Evolutionary conservation across 2,113 vertebrate species (phyloP), one percentile per base, ranked within the genome.

Genomic region (Speoplatyrhinus poulsoni): DNA sequence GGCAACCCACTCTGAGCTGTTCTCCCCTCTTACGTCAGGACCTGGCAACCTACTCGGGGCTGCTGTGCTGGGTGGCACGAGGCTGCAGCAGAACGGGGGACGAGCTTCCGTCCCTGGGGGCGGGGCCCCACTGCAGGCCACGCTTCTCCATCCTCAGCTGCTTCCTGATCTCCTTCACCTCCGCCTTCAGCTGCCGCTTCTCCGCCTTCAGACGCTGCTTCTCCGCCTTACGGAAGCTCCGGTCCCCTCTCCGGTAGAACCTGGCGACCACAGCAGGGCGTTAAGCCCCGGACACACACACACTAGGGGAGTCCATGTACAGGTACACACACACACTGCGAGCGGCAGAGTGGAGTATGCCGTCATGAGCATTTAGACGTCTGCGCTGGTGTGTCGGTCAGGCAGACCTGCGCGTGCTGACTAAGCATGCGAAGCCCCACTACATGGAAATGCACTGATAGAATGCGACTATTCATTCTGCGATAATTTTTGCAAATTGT

Each of bases 111-210:
- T 93, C 92, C 17, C 83, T 63, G 12, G 83, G 74, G 52, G 88
- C 94, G 46, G 88, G 94, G 72, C 94, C 95, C 96, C 96, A 96
- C 72, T 96, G 93, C 59, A 96, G 88, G 82, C 96, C 94, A 80
- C 96, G 94, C 84, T 95, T 93, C 83, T 98, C 96, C 88, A 98
- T 92, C 84, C 96, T 95, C 32, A 98, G 92, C 87, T 99, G 97
- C 79, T 96, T 98, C 75, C 96, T 94, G 73, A 98, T 95, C 87
- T 98, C 96, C 81, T 96, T 95, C 75, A 97, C 95, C 72, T 98
- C 97, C 0, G 95, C 96, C 83, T 98, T 98, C 47, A 96, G 92
- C 71, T 98, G 94, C 4, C 96, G 95, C 84, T 99, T 99, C 87
- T 98, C 97, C 6, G 96, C 95, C 87, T 96, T 92, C 63, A 99